phyloP scores from a whole-genome alignment of 2,113 vertebrate genomes.

The Myrmecophaga tridactyla region DNA sequence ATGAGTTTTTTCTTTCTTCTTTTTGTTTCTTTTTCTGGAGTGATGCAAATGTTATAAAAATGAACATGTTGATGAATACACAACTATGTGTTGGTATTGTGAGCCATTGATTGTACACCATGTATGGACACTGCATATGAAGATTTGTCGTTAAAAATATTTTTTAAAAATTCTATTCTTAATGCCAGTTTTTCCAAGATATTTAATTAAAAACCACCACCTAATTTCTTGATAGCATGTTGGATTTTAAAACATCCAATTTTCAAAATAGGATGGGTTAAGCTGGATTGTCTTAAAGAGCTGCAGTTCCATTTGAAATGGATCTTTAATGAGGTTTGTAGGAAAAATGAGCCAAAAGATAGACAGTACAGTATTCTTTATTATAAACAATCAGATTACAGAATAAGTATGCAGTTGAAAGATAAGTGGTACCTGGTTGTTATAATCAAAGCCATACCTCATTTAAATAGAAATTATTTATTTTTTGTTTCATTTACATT shows the following conservation, averaged over 20 bases:
- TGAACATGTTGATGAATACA: too few relatives aligned
- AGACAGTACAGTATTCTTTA: constrained; percentile 55
- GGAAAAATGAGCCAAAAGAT: constrained; percentile 29
- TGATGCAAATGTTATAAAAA: too few relatives aligned
- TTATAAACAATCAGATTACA: constrained; percentile 47
- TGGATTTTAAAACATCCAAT: not conserved
- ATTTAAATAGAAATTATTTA: not conserved
- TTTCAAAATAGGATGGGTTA: constrained; percentile 25
- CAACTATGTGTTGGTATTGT: too few relatives aligned
- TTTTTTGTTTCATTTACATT: constrained; percentile 21
- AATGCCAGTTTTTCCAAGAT: constrained; percentile 1
- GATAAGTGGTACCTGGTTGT: not conserved
- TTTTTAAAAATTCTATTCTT: not conserved
- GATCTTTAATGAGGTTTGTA: not conserved
- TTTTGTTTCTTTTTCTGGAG: too few relatives aligned
- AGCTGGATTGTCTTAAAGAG: not conserved
- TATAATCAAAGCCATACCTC: not conserved
- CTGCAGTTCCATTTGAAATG: not conserved
- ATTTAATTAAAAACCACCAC: not conserved
- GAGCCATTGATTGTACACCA: too few relatives aligned
- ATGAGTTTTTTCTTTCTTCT: too few relatives aligned
- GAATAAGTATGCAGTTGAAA: not conserved
- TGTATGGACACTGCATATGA: too few relatives aligned
- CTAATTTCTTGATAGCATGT: not conserved
- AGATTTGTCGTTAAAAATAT: too few relatives aligned